These are phyloP conservation scores for Ctenochaetus hawaiiensis DNA, from an alignment of 2,797 vertebrate species.

Conservation along the genomic window DNA sequence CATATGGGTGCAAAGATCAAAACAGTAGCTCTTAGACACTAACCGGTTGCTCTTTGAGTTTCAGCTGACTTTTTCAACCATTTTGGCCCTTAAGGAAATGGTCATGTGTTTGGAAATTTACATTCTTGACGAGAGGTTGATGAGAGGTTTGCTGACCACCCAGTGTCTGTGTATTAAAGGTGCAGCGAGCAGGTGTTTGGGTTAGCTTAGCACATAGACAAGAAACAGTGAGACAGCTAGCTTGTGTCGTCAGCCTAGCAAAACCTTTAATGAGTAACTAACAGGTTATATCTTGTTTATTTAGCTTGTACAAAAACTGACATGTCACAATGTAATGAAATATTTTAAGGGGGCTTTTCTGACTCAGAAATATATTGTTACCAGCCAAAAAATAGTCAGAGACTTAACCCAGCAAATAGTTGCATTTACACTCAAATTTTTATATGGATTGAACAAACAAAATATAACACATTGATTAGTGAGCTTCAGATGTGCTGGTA, in stretches of 20 bases:
- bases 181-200: not conserved
- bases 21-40: constrained; percentile 28
- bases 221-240: not conserved
- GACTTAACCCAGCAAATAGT: no score
- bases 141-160: not conserved
- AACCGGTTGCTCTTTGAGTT: not conserved
- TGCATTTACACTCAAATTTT: not conserved
- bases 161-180: not conserved
- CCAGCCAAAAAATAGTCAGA: not conserved
- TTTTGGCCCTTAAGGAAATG: not conserved
- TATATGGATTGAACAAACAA: not conserved
- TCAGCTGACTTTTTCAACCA: not conserved
- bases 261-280: not conserved
- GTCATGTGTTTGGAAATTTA: not conserved
- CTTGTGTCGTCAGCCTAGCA: not conserved
- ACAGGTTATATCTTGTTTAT: not conserved
- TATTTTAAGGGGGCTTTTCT: not conserved
- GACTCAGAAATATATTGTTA: not conserved
- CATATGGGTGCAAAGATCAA: constrained; percentile 37
- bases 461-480: not conserved
- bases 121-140: not conserved
- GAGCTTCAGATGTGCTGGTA: not conserved
- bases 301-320: not conserved
- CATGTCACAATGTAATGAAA: not conserved
- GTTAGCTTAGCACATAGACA: not conserved